A percentile compares a stretch with the other conserved stretches of the same genome.
Evolutionary conservation across 2,888 invertebrate species (phyloP).

Genomic region (Augochlorella aurata): DNA sequence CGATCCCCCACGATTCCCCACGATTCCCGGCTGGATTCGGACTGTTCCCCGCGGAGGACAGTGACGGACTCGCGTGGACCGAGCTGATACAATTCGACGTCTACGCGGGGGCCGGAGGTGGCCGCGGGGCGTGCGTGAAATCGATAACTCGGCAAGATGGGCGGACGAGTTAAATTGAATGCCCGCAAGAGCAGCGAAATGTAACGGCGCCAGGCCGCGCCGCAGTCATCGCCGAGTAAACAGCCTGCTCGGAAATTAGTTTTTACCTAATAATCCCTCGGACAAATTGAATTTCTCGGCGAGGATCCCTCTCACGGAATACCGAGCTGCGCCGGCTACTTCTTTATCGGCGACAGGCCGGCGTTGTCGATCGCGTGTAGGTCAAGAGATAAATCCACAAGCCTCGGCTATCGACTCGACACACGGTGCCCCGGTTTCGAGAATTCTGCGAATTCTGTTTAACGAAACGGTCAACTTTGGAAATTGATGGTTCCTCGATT

Average conservation of each 20-base stretch:
- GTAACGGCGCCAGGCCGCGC: conserved; percentile 2
- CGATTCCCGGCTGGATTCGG: not conserved
- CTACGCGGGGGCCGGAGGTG: not conserved
- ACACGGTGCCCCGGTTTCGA: too few relatives aligned
- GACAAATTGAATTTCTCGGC: conserved; percentile 20
- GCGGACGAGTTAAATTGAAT: conserved; percentile 50
- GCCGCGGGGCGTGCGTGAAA: conserved; percentile 21
- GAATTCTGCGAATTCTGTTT: too few relatives aligned
- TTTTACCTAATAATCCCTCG: conserved; percentile 23
- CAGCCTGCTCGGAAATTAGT: conserved; percentile 34
- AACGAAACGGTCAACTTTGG: too few relatives aligned
- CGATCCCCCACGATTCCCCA: too few relatives aligned
- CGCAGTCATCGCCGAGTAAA: conserved; percentile 26
- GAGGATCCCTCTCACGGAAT: conserved; percentile 1
- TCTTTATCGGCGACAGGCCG: conserved; percentile 3
- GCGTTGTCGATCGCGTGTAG: conserved; percentile 28
- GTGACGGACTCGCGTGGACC: not conserved
- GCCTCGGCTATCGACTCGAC: too few relatives aligned
- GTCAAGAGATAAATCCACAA: not conserved
- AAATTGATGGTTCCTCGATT: too few relatives aligned
- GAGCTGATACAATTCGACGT: conserved; percentile 33
- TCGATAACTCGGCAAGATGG: conserved; percentile 49
- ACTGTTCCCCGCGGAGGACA: not conserved
- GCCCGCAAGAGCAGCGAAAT: conserved; percentile 10
- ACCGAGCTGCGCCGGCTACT: not conserved